phyloP scores from a whole-genome alignment of 2,888 invertebrate species.

The Netelia virgata region DNA sequence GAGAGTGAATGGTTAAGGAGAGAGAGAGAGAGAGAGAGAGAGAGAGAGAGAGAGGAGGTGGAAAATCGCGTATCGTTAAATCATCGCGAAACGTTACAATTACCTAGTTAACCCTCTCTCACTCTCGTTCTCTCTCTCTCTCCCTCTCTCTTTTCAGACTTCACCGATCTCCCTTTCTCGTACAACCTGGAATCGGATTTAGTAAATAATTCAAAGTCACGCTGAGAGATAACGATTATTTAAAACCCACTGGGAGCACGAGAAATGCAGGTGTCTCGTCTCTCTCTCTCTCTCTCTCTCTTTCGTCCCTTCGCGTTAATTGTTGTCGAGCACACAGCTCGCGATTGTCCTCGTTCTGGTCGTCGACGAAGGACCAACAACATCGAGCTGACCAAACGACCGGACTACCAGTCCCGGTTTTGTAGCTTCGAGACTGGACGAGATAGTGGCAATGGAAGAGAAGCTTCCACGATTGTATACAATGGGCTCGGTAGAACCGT shows the following conservation, averaged over 20 bases:
- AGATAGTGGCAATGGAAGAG: conserved; percentile 45
- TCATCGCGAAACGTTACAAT: conserved; percentile 66
- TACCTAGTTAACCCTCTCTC: conserved; percentile 55
- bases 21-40: conserved; percentile 7
- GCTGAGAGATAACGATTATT: conserved; percentile 60
- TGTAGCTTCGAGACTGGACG: background rate
- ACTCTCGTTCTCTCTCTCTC: background rate
- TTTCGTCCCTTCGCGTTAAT: conserved; percentile 38
- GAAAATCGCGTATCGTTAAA: conserved; percentile 54
- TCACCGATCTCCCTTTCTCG: background rate
- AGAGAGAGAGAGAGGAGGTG: conserved; percentile 12
- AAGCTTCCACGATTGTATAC: conserved; percentile 73
- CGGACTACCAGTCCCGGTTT: background rate
- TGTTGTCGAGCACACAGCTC: conserved; percentile 16
- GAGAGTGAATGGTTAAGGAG: background rate
- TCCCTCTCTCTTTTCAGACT: background rate
- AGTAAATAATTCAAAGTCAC: conserved; percentile 59
- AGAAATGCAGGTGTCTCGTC: conserved; percentile 42
- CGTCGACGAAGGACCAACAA: conserved; percentile 7
- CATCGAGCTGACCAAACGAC: conserved; percentile 14
- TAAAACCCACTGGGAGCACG: conserved; percentile 20
- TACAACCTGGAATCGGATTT: conserved; percentile 30
- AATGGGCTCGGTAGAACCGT: conserved; percentile 76
- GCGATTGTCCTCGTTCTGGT: background rate
- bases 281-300: conserved; percentile 1